Base-by-base conservation (phyloP, 2,113 vertebrate genomes). In the Heteronetta atricapilla region DNA sequence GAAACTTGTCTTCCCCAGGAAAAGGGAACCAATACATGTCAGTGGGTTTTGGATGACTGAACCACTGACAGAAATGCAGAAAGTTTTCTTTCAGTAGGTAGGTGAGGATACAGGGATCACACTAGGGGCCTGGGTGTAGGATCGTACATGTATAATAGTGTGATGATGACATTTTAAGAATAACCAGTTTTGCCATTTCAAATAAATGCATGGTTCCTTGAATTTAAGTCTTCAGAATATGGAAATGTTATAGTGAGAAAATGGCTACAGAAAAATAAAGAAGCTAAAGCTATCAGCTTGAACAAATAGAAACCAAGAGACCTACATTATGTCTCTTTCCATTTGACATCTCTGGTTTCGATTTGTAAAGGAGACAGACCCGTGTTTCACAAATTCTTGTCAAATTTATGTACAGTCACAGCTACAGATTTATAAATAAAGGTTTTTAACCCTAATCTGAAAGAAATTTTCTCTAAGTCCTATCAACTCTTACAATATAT, bases 191-290 rank as follows among this genome's bases (percentile, higher is more conserved):
- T 2, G 1, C 48, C 3, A 6, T 58, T 91, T 83, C 34, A 86
- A 52, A 69, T 64, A 13, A 79, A 86, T 16, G 10, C 17, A 34
- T 1, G 2, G 34, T 34, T 66, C 46, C 64, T 92, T 69, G 38
- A 46, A 58, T 11, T 66, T 64, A 33, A 52, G 70, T 62, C 46
- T 79, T 60, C 36, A 77, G 64, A 83, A 55, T 38, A 10, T 18
- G 34, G 0, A 0, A 29, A 3, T 48, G 13, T 44, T 83, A n/a
- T 1, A n/a, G 50, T 28, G n/a, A 76, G 75, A 53, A 29, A 44
- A 66, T 3, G 21, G 46, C 29, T 31, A 38, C 63, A 64, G 58
- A 28, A 59, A 82, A 83, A 64, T 13, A 59, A 56, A 72, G 70
- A 81, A 42, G 8, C n/a, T n/a, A 64, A 7, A 56, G 33, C 53